Percentiles rank a stretch among this genome's conserved stretches.
phyloP scores from a whole-genome alignment of 2,888 invertebrate genomes.

The Trichogramma dendrolimi region DNA sequence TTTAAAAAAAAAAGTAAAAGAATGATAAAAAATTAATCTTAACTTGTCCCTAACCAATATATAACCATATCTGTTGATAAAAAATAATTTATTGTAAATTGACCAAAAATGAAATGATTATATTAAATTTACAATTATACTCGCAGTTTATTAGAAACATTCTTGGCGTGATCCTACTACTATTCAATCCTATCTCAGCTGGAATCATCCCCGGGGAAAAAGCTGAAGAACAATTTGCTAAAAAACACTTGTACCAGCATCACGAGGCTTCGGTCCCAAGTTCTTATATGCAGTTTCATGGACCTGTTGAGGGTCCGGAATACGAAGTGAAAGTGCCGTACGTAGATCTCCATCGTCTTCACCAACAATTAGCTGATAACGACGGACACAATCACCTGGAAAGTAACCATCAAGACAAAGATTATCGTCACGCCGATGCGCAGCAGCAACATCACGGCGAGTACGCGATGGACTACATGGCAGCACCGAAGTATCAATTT shows the following conservation, averaged over 20 bases:
- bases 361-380: constrained; percentile 1
- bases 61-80: too few relatives aligned
- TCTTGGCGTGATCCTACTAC: too few relatives aligned
- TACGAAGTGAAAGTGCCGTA: constrained; percentile 47
- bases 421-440: constrained; percentile 35
- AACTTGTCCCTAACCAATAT: too few relatives aligned
- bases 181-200: neutral
- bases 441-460: constrained; percentile 32
- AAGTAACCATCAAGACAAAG: constrained; percentile 32
- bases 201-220: neutral
- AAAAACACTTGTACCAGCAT: constrained; percentile 1
- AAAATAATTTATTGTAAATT: too few relatives aligned
- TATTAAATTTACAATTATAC: too few relatives aligned
- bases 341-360: constrained; percentile 35
- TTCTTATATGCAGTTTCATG: constrained; percentile 48
- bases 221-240: constrained; percentile 10
- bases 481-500: constrained; percentile 46
- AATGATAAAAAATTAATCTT: too few relatives aligned
- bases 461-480: constrained; percentile 43
- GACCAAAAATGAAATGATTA: too few relatives aligned
- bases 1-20: too few relatives aligned
- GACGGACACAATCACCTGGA: constrained; percentile 18
- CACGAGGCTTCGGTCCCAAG: constrained; percentile 37
- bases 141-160: too few relatives aligned
- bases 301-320: constrained; percentile 47